Evolutionary conservation across 2,113 vertebrate genomes (phyloP), one percentile per base, ranked within the genome.

Genomic region (Cyprinodon tularosa): DNA sequence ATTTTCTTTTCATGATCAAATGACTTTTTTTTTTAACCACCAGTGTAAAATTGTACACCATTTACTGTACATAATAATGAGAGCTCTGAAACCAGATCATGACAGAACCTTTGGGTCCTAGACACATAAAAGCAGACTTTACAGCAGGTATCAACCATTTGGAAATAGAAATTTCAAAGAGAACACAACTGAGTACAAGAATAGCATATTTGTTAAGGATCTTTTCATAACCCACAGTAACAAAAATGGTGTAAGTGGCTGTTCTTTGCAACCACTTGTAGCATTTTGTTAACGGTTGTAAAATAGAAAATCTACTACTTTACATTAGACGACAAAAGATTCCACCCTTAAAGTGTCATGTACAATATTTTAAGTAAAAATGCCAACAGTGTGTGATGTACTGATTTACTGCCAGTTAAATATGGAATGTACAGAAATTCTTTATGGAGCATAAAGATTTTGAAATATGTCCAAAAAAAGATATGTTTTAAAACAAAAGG

Each of bases 51-150:
- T 90, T 92, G 91, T 89, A 94, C 91, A 93, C 89, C 86, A 85
- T 92, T 89, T 84, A 94, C 83, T 90, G 82, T 89, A 91, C 93
- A 93, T 93, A 86, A 93, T 90, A 91, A 94, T 89, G 85, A 91
- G 92, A 93, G 93, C 95, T 94, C 93, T 86, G 12, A 89, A 93
- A 90, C 86, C 84, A 92, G 82, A 95, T 87, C 86, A 78, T 86
- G 93, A 94, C 92, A 93, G 94, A 94, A 94, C 91, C 73, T 92
- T 73, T 78, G 83, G 80, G 84, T 90, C 85, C 74, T 72, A 78
- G 94, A 95, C 84, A 92, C 92, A 95, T 85, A 96, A 92, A 95
- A 94, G 94, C 92, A 93, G 93, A 95, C 93, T 93, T 95, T 95
- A 94, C 86, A 94, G 93, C 94, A 94, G 84, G 95, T 91, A 93